Percentiles rank a stretch among this genome's conserved stretches.
Conservation (phyloP, 2,888 invertebrate genomes). For the Dorcus parallelipipedus region DNA sequence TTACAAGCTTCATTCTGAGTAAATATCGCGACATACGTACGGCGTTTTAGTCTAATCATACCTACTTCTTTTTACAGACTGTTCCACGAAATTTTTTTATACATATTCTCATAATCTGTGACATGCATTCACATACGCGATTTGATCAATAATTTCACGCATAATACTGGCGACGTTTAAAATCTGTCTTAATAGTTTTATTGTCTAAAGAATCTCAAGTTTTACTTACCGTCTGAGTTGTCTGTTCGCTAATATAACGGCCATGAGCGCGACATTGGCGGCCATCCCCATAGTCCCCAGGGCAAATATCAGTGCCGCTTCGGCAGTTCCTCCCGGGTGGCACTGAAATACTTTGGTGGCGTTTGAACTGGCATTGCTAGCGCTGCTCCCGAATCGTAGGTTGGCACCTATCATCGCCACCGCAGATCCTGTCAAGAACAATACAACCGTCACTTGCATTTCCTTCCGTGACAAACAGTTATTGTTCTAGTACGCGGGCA, state of each 20-base stretch:
- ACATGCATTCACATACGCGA: no score
- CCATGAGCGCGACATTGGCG: slow-evolving; percentile 78
- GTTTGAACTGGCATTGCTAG: slow-evolving; percentile 64
- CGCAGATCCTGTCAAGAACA: slow-evolving; percentile 57
- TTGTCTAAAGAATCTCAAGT: neutral
- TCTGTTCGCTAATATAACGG: slow-evolving; percentile 73
- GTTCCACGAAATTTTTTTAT: no score
- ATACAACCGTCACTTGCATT: slow-evolving; percentile 13
- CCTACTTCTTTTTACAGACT: no score
- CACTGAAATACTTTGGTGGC: slow-evolving; percentile 72
- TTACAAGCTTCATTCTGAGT: no score
- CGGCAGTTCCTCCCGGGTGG: slow-evolving; percentile 76
- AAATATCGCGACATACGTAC: no score
- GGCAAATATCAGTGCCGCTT: slow-evolving; percentile 73
- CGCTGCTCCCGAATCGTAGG: slow-evolving; percentile 66
- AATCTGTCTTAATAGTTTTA: no score
- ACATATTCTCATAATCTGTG: no score
- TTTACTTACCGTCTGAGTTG: slow-evolving; percentile 56
- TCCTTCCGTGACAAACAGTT: slow-evolving; percentile 6
- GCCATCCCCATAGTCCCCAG: slow-evolving; percentile 76
- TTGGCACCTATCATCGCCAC: slow-evolving; percentile 79
- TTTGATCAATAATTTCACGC: no score
- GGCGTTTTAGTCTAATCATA: no score
- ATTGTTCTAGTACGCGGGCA: neutral
- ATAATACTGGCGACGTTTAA: no score